Evolutionary conservation across 2,888 invertebrate species (phyloP).

Genomic region (Baronia brevicornis): DNA sequence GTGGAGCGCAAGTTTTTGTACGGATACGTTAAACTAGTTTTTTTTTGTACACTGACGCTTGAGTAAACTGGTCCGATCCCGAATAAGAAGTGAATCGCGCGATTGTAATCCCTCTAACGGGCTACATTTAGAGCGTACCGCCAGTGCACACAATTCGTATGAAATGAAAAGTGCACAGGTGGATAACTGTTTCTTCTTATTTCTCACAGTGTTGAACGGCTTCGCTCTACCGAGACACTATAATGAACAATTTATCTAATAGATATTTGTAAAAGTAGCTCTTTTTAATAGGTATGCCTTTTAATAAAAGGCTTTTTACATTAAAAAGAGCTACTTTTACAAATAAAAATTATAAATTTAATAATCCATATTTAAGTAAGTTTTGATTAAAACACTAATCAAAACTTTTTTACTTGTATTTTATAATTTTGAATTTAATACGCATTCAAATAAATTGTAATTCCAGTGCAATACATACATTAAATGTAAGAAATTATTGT

Average conservation of each 20-base stretch:
- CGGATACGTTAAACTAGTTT: slow-evolving; percentile 40
- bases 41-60: slow-evolving; percentile 37
- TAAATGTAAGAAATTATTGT: slow-evolving; percentile 23
- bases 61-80: slow-evolving; percentile 40
- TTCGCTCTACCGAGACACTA: no score
- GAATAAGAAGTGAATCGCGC: slow-evolving; percentile 35
- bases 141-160: slow-evolving; percentile 34
- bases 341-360: no score
- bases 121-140: slow-evolving; percentile 33
- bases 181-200: no score
- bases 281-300: no score
- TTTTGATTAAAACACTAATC: no score
- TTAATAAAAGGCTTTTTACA: no score
- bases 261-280: no score
- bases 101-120: slow-evolving; percentile 37
- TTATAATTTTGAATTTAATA: slow-evolving; percentile 20
- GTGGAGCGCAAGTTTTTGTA: slow-evolving; percentile 30
- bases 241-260: no score
- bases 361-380: no score
- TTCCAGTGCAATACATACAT: neutral
- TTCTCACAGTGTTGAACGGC: no score
- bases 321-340: no score
- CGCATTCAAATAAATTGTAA: neutral
- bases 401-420: slow-evolving; percentile 23
- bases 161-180: slow-evolving; percentile 53